Percentiles rank a stretch among this genome's conserved stretches.
Conservation (phyloP, 2,113 vertebrate species). For the Falco punctatus region DNA sequence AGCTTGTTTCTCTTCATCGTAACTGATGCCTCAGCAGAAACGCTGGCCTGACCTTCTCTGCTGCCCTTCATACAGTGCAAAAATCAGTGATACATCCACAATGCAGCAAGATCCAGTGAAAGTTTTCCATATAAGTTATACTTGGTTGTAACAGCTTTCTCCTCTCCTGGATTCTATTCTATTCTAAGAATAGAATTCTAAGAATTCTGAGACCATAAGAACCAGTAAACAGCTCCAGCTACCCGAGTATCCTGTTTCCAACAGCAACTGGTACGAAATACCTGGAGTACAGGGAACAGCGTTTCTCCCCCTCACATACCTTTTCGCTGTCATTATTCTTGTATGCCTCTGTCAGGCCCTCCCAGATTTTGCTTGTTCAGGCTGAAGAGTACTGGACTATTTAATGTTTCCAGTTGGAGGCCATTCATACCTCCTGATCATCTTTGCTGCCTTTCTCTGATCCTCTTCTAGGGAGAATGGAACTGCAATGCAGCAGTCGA, state of each 20-base stretch:
- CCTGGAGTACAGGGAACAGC: not conserved
- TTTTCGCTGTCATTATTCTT: not conserved
- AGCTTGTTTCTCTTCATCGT: conserved; percentile 39
- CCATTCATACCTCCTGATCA: not conserved
- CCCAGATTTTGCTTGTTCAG: not conserved
- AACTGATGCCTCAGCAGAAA: conserved; percentile 46
- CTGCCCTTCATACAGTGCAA: conserved; percentile 21
- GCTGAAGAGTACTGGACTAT: not conserved
- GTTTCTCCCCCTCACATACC: not conserved
- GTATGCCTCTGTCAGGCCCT: not conserved
- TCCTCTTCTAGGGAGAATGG: not conserved
- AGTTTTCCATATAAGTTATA: not conserved
- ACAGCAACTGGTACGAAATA: not conserved
- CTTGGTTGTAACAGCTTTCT: not conserved
- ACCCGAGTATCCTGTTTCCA: not conserved
- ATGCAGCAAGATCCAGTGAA: not conserved
- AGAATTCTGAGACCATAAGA: not conserved
- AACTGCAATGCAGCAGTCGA: not conserved
- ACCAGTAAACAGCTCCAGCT: not conserved
- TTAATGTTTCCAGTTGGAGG: not conserved
- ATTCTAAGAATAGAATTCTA: not conserved
- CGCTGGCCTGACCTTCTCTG: conserved; percentile 23
- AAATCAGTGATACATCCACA: not conserved
- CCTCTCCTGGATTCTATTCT: not conserved
- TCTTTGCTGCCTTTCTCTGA: not conserved